Evolutionary conservation across 2,113 vertebrate genomes (phyloP).

Genomic region (Apteryx mantelli): DNA sequence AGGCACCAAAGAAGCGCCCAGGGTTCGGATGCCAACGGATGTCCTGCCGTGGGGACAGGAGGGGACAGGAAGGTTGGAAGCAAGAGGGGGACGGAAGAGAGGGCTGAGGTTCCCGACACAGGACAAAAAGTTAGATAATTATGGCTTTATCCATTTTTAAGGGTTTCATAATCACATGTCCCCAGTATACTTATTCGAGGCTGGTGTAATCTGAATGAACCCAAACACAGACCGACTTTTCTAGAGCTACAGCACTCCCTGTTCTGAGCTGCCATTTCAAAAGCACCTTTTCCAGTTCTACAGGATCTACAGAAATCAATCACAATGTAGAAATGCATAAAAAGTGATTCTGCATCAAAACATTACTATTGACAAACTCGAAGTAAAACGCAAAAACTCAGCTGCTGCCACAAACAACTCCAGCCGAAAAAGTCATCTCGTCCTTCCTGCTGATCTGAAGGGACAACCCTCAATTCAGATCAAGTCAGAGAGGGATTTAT

Average conservation of each 20-base stretch:
- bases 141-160: neutral
- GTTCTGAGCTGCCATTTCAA: neutral
- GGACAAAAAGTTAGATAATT: neutral
- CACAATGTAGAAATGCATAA: neutral
- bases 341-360: neutral
- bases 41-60: accelerated
- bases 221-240: neutral
- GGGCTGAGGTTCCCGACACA: neutral
- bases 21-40: neutral
- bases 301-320: neutral
- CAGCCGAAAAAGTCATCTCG: neutral
- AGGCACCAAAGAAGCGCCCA: neutral
- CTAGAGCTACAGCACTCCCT: neutral
- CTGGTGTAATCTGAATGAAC: neutral
- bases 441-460: neutral
- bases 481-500: neutral
- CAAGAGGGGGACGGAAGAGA: neutral
- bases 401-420: neutral
- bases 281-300: neutral
- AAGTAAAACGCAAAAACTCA: neutral
- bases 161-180: neutral
- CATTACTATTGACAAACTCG: neutral
- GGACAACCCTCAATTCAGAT: constrained; percentile 2
- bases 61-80: neutral
- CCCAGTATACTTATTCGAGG: no score